A percentile compares a stretch with the other conserved stretches of the same genome.
Conservation (phyloP, 2,113 vertebrate species). For the Anoura caudifer region DNA sequence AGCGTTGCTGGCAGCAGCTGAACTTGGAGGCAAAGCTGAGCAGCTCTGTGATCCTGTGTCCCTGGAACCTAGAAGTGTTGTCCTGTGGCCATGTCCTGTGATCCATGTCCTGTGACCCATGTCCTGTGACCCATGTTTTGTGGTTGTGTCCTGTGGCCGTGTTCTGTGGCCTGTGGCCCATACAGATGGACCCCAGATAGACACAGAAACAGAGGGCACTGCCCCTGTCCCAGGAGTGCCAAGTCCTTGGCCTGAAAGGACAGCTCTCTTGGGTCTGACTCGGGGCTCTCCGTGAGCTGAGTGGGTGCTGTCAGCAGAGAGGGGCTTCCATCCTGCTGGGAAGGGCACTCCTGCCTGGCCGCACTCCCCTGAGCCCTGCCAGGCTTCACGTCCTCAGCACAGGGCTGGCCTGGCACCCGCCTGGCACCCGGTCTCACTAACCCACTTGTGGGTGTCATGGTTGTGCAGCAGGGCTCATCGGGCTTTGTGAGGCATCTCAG, state of each 20-base stretch:
- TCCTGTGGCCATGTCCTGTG: neutral
- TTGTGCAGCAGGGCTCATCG: neutral
- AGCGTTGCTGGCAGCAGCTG: neutral
- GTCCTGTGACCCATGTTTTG: too few relatives aligned
- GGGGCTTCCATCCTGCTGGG: neutral
- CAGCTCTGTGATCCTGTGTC: neutral
- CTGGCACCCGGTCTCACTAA: accelerated
- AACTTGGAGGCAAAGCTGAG: neutral
- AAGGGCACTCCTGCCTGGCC: accelerated
- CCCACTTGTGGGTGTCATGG: neutral
- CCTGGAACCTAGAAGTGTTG: neutral
- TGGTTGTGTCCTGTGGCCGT: neutral
- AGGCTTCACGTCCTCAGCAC: accelerated
- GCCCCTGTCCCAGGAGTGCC: neutral
- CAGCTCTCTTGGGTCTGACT: neutral
- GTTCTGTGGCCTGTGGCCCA: neutral
- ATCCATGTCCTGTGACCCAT: too few relatives aligned
- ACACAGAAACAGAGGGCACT: accelerated
- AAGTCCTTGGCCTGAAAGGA: neutral
- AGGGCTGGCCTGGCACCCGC: too few relatives aligned
- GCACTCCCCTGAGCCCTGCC: too few relatives aligned
- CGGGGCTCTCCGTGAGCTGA: neutral
- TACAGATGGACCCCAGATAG: neutral
- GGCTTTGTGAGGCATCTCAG: neutral
- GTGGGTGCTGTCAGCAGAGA: neutral